Evolutionary conservation across 2,113 vertebrate species (phyloP).

Genomic region (Oryzias javanicus): DNA sequence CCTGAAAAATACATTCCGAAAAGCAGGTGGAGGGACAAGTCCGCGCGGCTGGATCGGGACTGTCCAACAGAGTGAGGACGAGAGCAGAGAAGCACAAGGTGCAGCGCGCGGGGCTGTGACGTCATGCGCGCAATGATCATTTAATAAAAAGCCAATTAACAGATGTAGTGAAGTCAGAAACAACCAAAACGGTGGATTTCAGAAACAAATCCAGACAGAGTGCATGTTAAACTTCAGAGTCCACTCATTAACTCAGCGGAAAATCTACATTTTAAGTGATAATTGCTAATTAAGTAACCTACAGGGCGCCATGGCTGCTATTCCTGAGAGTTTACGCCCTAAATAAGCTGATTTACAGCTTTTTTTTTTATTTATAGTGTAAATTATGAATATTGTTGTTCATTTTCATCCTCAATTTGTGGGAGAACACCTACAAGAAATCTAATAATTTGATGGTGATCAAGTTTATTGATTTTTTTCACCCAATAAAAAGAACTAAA

Average conservation of each 20-base stretch:
- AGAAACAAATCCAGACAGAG: not conserved
- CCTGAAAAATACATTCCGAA: slow-evolving; percentile 20
- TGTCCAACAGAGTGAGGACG: slow-evolving; percentile 23
- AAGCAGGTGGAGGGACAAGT: slow-evolving; percentile 7
- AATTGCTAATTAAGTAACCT: slow-evolving; percentile 25
- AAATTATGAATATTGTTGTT: no score
- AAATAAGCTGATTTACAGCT: no score
- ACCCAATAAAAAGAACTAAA: no score
- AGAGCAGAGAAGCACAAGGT: slow-evolving; percentile 1
- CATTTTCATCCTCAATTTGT: no score
- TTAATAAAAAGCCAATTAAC: slow-evolving; percentile 12
- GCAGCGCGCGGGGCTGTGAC: slow-evolving; percentile 37
- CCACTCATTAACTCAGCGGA: not conserved
- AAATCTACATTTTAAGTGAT: slow-evolving; percentile 20
- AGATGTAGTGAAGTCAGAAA: slow-evolving; percentile 5
- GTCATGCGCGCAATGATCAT: slow-evolving; percentile 51
- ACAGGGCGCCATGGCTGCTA: slow-evolving; percentile 1
- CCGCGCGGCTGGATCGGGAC: slow-evolving; percentile 33
- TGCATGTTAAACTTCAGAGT: no score
- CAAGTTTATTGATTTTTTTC: no score
- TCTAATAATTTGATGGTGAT: no score
- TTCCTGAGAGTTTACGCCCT: no score
- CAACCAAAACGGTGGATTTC: slow-evolving; percentile 2
- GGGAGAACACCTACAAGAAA: no score
- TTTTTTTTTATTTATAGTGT: no score